Percentiles rank a stretch among this genome's conserved stretches.
Evolutionary conservation across 2,888 invertebrate species (phyloP).

Genomic region (Hermaeophaga mercurialis): DNA sequence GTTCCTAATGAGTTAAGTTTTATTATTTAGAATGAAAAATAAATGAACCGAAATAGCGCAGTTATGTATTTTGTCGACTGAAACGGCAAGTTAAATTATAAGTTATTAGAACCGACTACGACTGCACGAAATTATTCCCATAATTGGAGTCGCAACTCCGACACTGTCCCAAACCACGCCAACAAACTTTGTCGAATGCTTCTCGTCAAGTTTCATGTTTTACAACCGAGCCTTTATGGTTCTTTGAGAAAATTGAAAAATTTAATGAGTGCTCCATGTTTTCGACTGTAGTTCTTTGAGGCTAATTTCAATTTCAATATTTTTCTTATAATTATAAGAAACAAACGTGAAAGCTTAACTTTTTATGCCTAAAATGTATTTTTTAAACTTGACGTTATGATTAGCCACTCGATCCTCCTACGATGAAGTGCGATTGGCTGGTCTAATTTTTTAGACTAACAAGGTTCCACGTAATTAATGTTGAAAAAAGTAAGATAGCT

Average conservation of each 20-base stretch:
- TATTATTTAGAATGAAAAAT: slow-evolving; percentile 2
- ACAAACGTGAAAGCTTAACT: too few species aligned
- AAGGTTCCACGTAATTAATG: too few species aligned
- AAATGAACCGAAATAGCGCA: neutral
- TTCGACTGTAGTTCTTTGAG: slow-evolving; percentile 3
- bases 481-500: too few species aligned
- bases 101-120: slow-evolving; percentile 4
- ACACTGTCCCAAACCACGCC: slow-evolving; percentile 16
- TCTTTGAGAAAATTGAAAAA: slow-evolving; percentile 51
- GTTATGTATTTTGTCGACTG: slow-evolving; percentile 1
- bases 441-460: too few species aligned
- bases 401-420: too few species aligned
- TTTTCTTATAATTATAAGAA: too few species aligned
- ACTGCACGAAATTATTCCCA: slow-evolving; percentile 8
- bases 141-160: slow-evolving; percentile 3
- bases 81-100: slow-evolving; percentile 9
- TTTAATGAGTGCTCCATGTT: slow-evolving; percentile 43
- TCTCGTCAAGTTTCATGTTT: slow-evolving; percentile 45
- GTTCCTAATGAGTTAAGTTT: neutral
- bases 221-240: slow-evolving; percentile 47
- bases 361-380: too few species aligned
- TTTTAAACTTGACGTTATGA: too few species aligned
- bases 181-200: slow-evolving; percentile 34
- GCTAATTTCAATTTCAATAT: too few species aligned
- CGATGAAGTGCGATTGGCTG: too few species aligned